phyloP scores from a whole-genome alignment of 2,888 invertebrate genomes.

The Mantis religiosa region DNA sequence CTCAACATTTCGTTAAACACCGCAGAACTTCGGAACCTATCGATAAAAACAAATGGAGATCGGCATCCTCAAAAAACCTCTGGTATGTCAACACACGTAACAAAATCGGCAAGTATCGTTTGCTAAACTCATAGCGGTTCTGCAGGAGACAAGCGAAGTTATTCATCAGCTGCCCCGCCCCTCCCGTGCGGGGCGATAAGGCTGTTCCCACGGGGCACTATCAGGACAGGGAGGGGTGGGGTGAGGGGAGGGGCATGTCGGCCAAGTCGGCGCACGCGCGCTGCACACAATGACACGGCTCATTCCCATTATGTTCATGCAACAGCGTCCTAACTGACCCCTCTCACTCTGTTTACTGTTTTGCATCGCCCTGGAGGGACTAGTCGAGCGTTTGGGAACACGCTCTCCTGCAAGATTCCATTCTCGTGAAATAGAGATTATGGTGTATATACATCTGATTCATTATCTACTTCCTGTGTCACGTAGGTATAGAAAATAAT shows the following conservation, averaged over 20 bases:
- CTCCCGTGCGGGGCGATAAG: background rate
- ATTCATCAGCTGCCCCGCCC: background rate
- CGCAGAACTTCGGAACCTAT: too few relatives aligned
- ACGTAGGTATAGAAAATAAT: too few relatives aligned
- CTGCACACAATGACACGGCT: conserved; percentile 4
- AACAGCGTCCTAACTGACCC: background rate
- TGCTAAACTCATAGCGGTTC: background rate
- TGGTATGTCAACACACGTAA: too few relatives aligned
- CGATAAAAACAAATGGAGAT: too few relatives aligned
- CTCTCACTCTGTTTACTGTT: background rate
- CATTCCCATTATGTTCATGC: background rate
- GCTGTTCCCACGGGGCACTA: background rate
- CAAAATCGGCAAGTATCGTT: too few relatives aligned
- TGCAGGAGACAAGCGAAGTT: background rate
- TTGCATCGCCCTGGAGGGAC: background rate
- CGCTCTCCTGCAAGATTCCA: too few relatives aligned
- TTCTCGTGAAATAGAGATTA: background rate
- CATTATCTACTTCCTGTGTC: too few relatives aligned
- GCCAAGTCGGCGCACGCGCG: background rate
- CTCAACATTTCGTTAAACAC: too few relatives aligned
- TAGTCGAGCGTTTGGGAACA: background rate
- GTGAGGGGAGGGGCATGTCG: background rate
- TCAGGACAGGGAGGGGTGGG: background rate
- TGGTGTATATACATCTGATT: too few relatives aligned
- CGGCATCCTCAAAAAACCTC: too few relatives aligned